These are phyloP conservation scores for Saguinus midas DNA, from an alignment of 2,113 vertebrate species.

Conservation along the genomic window DNA sequence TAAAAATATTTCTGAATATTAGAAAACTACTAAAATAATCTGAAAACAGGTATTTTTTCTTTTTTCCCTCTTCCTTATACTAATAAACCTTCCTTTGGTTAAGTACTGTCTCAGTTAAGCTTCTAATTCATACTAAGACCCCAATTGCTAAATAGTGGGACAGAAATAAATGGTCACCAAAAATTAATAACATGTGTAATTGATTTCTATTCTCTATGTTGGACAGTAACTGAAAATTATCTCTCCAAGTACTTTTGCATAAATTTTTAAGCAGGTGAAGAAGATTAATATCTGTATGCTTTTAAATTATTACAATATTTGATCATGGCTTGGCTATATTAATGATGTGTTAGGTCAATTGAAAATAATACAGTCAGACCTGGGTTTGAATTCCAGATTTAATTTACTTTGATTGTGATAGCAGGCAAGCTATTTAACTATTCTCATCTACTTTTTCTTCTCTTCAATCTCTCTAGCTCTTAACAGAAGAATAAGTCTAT, in stretches of 20 bases:
- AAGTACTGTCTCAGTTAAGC: not conserved
- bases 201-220: not conserved
- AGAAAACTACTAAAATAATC: constrained; percentile 2
- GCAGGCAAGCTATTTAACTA: not conserved
- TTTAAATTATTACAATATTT: not conserved
- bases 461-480: not conserved
- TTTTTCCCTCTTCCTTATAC: not conserved
- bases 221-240: not conserved
- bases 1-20: constrained; percentile 46
- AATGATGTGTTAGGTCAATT: not conserved
- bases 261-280: not conserved
- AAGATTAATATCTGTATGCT: not conserved
- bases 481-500: not conserved
- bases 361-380: not conserved
- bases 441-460: not conserved
- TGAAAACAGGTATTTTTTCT: not conserved
- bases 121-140: not conserved
- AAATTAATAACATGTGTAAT: not conserved
- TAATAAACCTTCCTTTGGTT: not conserved
- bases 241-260: not conserved
- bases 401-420: not conserved
- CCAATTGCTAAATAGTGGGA: not conserved
- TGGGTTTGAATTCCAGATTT: not conserved
- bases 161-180: not conserved
- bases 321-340: not conserved